Percentiles rank a stretch among this genome's conserved stretches.
Evolutionary conservation across 2,888 invertebrate species (phyloP).

Genomic region (Pollenia amentaria): DNA sequence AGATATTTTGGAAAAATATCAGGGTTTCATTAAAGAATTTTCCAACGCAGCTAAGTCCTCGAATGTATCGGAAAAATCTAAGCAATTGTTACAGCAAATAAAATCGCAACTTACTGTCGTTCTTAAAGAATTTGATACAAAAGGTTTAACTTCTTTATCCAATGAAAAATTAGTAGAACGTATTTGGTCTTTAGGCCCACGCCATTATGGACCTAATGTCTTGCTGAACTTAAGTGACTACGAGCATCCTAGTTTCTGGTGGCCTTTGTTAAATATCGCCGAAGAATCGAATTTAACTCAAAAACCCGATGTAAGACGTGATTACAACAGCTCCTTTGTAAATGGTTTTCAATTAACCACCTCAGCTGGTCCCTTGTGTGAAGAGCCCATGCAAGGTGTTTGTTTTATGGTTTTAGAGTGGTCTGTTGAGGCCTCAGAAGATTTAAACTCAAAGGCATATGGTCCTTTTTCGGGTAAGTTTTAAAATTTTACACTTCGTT

Average conservation of each 20-base stretch:
- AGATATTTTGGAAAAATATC: slow-evolving; percentile 89
- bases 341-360: slow-evolving; percentile 95
- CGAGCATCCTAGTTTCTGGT: slow-evolving; percentile 87
- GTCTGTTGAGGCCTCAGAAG: slow-evolving; percentile 86
- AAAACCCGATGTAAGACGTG: slow-evolving; percentile 86
- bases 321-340: slow-evolving; percentile 91
- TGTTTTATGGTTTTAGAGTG: slow-evolving; percentile 95
- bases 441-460: slow-evolving; percentile 80
- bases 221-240: slow-evolving; percentile 91
- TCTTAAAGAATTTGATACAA: slow-evolving; percentile 86
- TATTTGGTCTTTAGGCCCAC: slow-evolving; percentile 97
- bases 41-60: slow-evolving; percentile 77
- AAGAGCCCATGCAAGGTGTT: slow-evolving; percentile 98
- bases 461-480: slow-evolving; percentile 86
- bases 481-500: neutral
- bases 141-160: slow-evolving; percentile 85
- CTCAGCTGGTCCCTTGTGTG: slow-evolving; percentile 96
- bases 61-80: slow-evolving; percentile 81
- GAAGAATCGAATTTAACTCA: slow-evolving; percentile 69
- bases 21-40: slow-evolving; percentile 88
- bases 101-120: slow-evolving; percentile 87
- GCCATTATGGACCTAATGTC: slow-evolving; percentile 94
- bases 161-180: slow-evolving; percentile 86
- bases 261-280: slow-evolving; percentile 79
- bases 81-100: slow-evolving; percentile 77